Conservation (phyloP, 2,113 vertebrate species). For the Bos indicus region DNA sequence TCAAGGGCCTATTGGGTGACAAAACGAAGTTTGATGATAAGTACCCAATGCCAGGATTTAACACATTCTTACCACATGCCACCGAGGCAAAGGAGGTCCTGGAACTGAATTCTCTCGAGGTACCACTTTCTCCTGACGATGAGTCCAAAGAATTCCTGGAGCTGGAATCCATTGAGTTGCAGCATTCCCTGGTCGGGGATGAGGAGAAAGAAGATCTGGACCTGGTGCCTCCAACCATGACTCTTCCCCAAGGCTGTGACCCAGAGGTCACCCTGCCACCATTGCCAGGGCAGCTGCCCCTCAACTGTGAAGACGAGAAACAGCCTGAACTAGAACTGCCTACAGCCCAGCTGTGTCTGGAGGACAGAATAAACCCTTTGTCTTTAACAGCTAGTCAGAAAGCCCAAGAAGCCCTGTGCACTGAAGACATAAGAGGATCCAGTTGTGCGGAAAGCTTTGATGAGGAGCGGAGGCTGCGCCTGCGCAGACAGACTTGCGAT, state of each 20-base stretch:
- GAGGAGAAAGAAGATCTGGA: conserved; percentile 46
- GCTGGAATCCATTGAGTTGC: conserved; percentile 17
- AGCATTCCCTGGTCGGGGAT: neutral
- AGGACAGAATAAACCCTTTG: neutral
- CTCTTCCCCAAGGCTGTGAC: neutral
- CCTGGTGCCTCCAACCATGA: neutral
- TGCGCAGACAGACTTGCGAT: neutral
- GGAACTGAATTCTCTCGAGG: conserved; percentile 49
- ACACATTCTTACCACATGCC: neutral
- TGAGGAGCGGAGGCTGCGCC: neutral
- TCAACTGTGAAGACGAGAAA: neutral
- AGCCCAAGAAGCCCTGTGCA: neutral
- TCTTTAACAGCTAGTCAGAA: neutral
- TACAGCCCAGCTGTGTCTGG: conserved; percentile 6
- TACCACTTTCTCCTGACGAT: neutral
- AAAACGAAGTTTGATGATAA: neutral
- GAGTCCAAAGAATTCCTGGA: conserved; percentile 61
- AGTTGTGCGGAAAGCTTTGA: neutral
- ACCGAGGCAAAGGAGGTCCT: conserved; percentile 18
- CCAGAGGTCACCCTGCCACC: conserved; percentile 20
- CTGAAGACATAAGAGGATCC: neutral
- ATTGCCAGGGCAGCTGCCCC: neutral
- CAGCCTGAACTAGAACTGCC: neutral
- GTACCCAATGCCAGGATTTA: neutral
- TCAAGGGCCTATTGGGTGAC: neutral